Base-by-base conservation (phyloP, 1,140 invertebrate genomes). In the Drosophila athabasca region DNA sequence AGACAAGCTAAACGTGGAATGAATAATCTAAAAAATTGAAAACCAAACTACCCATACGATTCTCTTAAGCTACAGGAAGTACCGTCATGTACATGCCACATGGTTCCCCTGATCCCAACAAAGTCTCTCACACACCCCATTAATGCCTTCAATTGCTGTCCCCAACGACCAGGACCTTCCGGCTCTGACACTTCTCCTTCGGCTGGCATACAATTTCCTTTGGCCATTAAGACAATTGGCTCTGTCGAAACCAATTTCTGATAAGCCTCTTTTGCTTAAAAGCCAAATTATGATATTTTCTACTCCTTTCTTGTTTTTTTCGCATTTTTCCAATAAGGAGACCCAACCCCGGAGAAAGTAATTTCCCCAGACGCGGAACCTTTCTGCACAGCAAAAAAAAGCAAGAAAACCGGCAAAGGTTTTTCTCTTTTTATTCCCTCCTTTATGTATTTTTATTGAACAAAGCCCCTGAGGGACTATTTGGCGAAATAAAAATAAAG, bases 251-350 rank as follows among this genome's bases (percentile, higher is more conserved):
- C 82, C 82, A 87, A 87, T 87, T 87, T 87, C 74, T 87, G 82
- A 88, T 87, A 88, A 87, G 82, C 82, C 82, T 78, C 78, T 87
- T 85, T 87, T 88, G 83, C 79, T 81, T 82, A 87, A 87, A 79
- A 87, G 82, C 82, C 79, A 87, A 87, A 87, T 87, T 87, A 88
- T 87, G 83, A 80, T 78, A 88, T 88, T 88, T 82, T 44, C 67
- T 76, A 77, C 70, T 68, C 77, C 85, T 80, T 71, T 51, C 60
- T 26, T 59, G 15, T 24, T 46, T 29, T 58, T 46, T 50, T 53
- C 61, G 24, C 43, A 31, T 41, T 64, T 57, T 44, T 19, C 67
- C 39, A 48, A 61, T 53, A 52, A 51, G 39, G 44, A 44, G 22
- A 26, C 52, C 41, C 50, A 50, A 64, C 45, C 59, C 67, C 35